Evolutionary conservation across 2,888 invertebrate species (phyloP), one percentile per base, ranked within the genome.

Genomic region (Listrodromus nycthemerus): DNA sequence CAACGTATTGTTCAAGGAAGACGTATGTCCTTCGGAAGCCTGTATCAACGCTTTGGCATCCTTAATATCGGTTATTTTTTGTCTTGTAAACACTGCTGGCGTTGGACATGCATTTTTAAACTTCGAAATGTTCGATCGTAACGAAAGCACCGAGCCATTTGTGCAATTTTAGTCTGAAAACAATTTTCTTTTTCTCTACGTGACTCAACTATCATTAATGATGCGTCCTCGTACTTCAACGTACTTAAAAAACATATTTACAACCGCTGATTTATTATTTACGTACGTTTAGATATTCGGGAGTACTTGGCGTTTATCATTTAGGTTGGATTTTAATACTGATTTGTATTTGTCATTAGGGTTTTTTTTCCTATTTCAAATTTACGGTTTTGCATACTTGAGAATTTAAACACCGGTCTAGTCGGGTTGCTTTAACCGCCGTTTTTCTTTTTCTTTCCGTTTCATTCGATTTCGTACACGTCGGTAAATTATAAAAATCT

Each of bases 311-410:
- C 61, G 55, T 83, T 27, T 70, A 70, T 27, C 65, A 50, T 79
- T 58, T 58, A 13, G 75, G 61, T 71, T 77, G 69, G 61, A 76
- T 80, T 70, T 48, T 83, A 85, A 86, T 85, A 86, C 85, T 85
- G 85, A 78, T 81, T 78, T 70, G 70, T 81, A 80, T 79, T 80
- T 75, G 30, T 78, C 80, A 75, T 82, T 65, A 66, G 65, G 61
- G 37, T 0, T 33, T 66, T 79, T 73, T 63, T 75, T 52, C 37
- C 27, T 50, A 3, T 21, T 61, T 30, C 52, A 41, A 24, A 27
- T 65, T 30, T 37, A 30, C 71, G 37, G 10, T 10, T 37, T 37
- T 37, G 37, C 37, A 2, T 0, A 61, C 21, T 58, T 41, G n/a
- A 37, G 16, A 24, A 41, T 61, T 71, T 27, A 16, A 55, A 16